phyloP scores from a whole-genome alignment of 2,797 vertebrate genomes.

The Muscicapa striata region DNA sequence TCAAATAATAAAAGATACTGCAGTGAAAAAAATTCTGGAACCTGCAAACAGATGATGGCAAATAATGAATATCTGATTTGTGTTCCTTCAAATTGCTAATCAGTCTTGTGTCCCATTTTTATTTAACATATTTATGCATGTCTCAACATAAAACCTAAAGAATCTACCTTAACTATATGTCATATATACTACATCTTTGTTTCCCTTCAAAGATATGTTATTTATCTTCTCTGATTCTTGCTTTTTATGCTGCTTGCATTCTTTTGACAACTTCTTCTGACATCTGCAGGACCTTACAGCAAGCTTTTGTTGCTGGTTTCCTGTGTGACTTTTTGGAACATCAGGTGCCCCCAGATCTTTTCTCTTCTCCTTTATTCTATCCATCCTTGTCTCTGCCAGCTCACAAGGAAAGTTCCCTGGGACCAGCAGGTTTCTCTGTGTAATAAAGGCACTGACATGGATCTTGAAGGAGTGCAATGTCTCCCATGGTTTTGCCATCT shows the following conservation, averaged over 20 bases:
- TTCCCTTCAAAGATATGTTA: not conserved
- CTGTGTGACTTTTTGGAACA: not conserved
- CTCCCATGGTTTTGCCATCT: not conserved
- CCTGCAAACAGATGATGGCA: not conserved
- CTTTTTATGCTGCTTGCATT: not conserved
- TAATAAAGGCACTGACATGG: not conserved
- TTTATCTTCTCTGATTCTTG: not conserved
- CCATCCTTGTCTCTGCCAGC: not conserved
- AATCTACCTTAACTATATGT: not conserved
- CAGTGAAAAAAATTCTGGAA: not conserved
- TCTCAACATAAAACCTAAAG: not conserved
- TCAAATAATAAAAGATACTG: not conserved
- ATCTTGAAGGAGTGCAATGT: fast-evolving
- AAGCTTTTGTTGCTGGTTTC: not conserved
- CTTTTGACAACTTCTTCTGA: not conserved
- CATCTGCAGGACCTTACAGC: not conserved
- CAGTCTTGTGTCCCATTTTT: not conserved
- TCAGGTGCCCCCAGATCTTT: fast-evolving
- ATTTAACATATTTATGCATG: not conserved
- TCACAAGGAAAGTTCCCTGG: not conserved
- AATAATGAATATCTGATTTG: not conserved
- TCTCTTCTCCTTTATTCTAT: not conserved
- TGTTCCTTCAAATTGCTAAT: not conserved
- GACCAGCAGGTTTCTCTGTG: not conserved
- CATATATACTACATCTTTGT: not conserved